Conservation (phyloP, 2,888 invertebrate genomes). For the Ecdyonurus torrentis region DNA sequence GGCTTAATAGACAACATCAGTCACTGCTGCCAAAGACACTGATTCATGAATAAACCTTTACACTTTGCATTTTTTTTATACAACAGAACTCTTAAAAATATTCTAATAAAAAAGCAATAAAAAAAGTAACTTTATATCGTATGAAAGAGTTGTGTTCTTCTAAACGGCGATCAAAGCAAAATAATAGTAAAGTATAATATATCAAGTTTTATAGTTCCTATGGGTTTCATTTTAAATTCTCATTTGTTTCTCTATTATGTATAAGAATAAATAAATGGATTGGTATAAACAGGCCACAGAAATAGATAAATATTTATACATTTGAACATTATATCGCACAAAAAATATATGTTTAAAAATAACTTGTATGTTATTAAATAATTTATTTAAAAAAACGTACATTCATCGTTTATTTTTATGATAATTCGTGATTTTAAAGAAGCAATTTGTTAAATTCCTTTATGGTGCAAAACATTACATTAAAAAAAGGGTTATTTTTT, state of each 20-base stretch:
- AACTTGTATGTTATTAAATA: too few species aligned
- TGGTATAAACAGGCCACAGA: neutral
- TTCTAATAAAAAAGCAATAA: neutral
- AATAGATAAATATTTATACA: too few species aligned
- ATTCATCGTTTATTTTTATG: too few species aligned
- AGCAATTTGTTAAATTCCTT: too few species aligned
- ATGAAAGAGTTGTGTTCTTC: neutral
- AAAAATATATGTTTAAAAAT: too few species aligned
- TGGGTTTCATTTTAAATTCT: neutral
- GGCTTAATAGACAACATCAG: neutral
- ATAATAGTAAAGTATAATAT: too few species aligned
- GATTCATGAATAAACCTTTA: neutral
- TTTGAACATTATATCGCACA: too few species aligned
- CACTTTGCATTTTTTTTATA: neutral
- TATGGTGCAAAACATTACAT: too few species aligned
- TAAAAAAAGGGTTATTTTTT: too few species aligned
- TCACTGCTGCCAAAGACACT: neutral
- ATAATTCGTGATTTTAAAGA: too few species aligned
- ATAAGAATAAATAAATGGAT: neutral
- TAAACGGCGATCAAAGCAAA: neutral
- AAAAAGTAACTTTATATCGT: neutral
- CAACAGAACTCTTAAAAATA: neutral
- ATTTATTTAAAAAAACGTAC: too few species aligned
- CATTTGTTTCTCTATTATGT: neutral
- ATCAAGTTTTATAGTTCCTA: neutral